These are phyloP conservation scores for Nixonia krombeini DNA, from an alignment of 1,140 invertebrate species.

Conservation along the genomic window DNA sequence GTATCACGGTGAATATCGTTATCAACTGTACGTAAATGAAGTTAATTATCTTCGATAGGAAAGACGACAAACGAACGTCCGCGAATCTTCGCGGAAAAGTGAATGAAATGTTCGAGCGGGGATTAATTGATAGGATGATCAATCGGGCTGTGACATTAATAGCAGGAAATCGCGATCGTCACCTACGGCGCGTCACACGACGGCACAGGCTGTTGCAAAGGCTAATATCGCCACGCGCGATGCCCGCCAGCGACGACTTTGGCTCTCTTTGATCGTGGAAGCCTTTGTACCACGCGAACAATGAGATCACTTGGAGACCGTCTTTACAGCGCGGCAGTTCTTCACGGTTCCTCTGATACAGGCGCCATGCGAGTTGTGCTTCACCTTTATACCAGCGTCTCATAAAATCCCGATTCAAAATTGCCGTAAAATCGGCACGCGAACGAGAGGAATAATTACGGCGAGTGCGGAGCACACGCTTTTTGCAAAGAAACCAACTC, in stretches of 20 bases:
- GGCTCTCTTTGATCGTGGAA: constrained; percentile 57
- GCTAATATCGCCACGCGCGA: constrained; percentile 50
- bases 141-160: constrained; percentile 12
- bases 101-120: no score
- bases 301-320: constrained; percentile 56
- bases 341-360: constrained; percentile 31
- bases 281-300: constrained; percentile 54
- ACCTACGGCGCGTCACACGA: constrained; percentile 11
- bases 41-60: no score
- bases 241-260: constrained; percentile 55
- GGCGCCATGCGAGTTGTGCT: constrained; percentile 27
- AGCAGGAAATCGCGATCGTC: constrained; percentile 10
- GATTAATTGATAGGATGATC: not conserved
- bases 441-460: constrained; percentile 2
- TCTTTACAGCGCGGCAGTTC: constrained; percentile 47
- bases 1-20: no score
- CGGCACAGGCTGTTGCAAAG: constrained; percentile 25
- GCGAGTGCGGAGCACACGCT: not conserved
- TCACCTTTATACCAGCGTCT: constrained; percentile 18
- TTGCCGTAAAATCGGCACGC: constrained; percentile 19
- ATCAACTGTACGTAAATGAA: no score
- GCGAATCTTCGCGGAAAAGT: not conserved
- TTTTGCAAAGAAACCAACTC: not conserved
- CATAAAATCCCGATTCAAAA: constrained; percentile 21
- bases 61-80: no score